Evolutionary conservation across 2,888 invertebrate genomes (phyloP), one percentile per base, ranked within the genome.

Genomic region (Euplagia quadripunctaria): DNA sequence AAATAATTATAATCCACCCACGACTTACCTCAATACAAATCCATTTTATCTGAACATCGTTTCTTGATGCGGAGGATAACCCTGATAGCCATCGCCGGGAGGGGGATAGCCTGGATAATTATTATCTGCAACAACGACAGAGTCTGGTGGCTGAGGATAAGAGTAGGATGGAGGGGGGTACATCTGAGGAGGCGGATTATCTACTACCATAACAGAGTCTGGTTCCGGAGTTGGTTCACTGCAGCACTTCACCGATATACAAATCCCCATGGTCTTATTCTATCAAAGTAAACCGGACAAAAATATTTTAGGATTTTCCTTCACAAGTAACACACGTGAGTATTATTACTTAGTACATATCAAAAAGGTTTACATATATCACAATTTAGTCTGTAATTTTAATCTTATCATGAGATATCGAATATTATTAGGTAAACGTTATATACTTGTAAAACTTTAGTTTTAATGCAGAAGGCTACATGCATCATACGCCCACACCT

Each of bases 111-210:
- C 66, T 51, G 66, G 58, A 61, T 61, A 69, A 12, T 49, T 61
- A 12, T 69, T 69, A 31, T 86, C 70, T 82, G 86, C 0, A 80
- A 86, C 3, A 82, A 87, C 9, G 77, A 87, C 61, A 72, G 80
- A 5, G 82, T 69, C 69, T 61, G 69, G 69, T 61, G 66, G 66
- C n/a, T 52, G 67, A 0, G 67, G 67, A n/a, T 55, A 68, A 14
- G 61, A 20, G 12, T 61, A 61, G 31, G 31, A 0, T 41, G 67
- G 52, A 0, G 67, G 67, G 4, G 68, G 68, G 58, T 68, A 68
- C 14, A 41, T 11, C 20, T 68, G 68, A 16, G 68, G 68, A 20
- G 58, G 69, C 11, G 69, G 69, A 46, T 43, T 58, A 9, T 69
- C 58, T 12, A 66, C 46, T 6, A 66, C 66, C 11, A 66, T 7